These are phyloP conservation scores for Lithophane semibrunnea DNA, from an alignment of 2,888 invertebrate species.

Conservation along the genomic window DNA sequence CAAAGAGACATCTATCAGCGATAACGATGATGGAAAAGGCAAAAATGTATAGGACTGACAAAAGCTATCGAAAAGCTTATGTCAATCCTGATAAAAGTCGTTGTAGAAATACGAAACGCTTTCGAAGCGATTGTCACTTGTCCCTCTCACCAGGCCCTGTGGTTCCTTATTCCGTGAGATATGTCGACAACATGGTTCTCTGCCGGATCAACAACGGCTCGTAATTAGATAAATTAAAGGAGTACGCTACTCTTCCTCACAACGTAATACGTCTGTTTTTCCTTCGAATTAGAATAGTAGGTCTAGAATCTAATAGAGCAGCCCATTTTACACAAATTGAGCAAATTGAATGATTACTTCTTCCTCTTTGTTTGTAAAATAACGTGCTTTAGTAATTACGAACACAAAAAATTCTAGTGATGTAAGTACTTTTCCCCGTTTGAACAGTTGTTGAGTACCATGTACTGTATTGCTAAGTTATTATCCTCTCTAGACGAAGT, in stretches of 20 bases:
- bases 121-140: no score
- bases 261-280: not conserved
- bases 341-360: constrained; percentile 60
- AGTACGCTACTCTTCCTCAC: not conserved
- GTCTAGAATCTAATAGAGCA: constrained; percentile 9
- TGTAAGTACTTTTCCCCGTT: not conserved
- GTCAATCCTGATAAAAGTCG: no score
- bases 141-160: no score
- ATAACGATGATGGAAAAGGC: no score
- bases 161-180: no score
- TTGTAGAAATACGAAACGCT: no score
- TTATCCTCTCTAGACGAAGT: not conserved
- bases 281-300: constrained; percentile 7
- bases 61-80: no score
- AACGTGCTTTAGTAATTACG: constrained; percentile 27
- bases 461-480: not conserved
- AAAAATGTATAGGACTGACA: no score
- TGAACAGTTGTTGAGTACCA: not conserved
- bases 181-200: no score
- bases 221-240: not conserved
- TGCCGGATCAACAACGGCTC: no score
- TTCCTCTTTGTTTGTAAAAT: constrained; percentile 38
- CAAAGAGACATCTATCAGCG: no score
- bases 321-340: constrained; percentile 29
- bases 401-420: constrained; percentile 14